A percentile compares a stretch with the other conserved stretches of the same genome.
Conservation (phyloP, 2,888 invertebrate genomes). For the Brachyptera putata region DNA sequence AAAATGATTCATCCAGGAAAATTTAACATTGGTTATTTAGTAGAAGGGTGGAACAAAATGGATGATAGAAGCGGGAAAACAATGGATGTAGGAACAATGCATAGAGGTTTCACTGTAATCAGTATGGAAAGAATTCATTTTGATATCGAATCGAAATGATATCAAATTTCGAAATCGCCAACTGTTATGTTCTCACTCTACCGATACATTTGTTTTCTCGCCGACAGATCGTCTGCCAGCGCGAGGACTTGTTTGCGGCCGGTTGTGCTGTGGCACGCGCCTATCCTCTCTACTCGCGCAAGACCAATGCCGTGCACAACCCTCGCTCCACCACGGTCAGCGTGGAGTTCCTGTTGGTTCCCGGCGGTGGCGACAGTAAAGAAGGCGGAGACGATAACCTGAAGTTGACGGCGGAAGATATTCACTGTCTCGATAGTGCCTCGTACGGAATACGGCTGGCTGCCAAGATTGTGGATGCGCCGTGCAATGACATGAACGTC, state of each 20-base stretch:
- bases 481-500: constrained; percentile 81
- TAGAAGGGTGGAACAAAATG: too few relatives aligned
- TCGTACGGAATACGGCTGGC: constrained; percentile 65
- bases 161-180: too few relatives aligned
- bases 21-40: too few relatives aligned
- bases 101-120: too few relatives aligned
- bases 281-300: constrained; percentile 66
- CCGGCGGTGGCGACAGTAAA: constrained; percentile 32
- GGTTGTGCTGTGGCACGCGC: constrained; percentile 77
- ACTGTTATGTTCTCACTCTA: too few relatives aligned
- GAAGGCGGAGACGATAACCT: constrained; percentile 34
- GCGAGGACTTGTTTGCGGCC: constrained; percentile 70
- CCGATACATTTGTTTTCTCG: too few relatives aligned
- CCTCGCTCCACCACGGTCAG: constrained; percentile 42
- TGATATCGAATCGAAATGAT: too few relatives aligned
- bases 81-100: too few relatives aligned
- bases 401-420: constrained; percentile 49
- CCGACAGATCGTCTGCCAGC: constrained; percentile 70
- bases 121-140: too few relatives aligned
- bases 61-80: too few relatives aligned
- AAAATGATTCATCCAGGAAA: too few relatives aligned
- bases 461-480: constrained; percentile 78
- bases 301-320: constrained; percentile 39
- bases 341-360: constrained; percentile 53
- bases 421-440: constrained; percentile 54